Percentiles rank a stretch among this genome's conserved stretches.
phyloP scores from a whole-genome alignment of 2,888 invertebrate species.

The Apocheima hispidaria region DNA sequence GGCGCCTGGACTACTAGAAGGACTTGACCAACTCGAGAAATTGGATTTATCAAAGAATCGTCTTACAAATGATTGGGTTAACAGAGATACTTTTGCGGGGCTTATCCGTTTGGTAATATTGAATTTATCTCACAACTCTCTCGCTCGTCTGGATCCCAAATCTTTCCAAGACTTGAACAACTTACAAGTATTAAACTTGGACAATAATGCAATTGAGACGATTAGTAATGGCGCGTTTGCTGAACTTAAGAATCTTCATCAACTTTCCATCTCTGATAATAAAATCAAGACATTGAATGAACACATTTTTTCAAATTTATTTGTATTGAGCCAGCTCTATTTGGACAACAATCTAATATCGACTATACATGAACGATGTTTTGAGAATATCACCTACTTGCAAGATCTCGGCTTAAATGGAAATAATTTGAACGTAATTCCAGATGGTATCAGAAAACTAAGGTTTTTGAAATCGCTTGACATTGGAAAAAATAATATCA shows the following conservation, averaged over 20 bases:
- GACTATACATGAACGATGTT: slow-evolving; percentile 88
- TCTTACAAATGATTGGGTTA: slow-evolving; percentile 91
- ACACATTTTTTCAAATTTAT: slow-evolving; percentile 89
- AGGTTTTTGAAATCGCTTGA: slow-evolving; percentile 91
- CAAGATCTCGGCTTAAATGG: slow-evolving; percentile 92
- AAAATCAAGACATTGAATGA: slow-evolving; percentile 88
- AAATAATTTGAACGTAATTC: slow-evolving; percentile 88
- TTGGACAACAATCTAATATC: slow-evolving; percentile 91
- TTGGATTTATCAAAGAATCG: slow-evolving; percentile 91
- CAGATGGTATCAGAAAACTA: slow-evolving; percentile 89
- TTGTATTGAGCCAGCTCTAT: slow-evolving; percentile 90
- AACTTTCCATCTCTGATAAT: slow-evolving; percentile 90
- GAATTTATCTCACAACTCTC: slow-evolving; percentile 90
- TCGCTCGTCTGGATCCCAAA: slow-evolving; percentile 89
- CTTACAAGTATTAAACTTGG: slow-evolving; percentile 91
- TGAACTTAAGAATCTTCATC: slow-evolving; percentile 91
- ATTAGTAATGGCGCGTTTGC: slow-evolving; percentile 91
- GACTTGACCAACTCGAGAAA: slow-evolving; percentile 90
- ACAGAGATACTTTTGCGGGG: slow-evolving; percentile 91
- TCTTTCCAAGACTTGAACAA: slow-evolving; percentile 91
- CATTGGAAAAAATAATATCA: slow-evolving; percentile 92
- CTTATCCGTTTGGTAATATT: slow-evolving; percentile 90
- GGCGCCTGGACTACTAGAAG: slow-evolving; percentile 91
- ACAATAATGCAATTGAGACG: slow-evolving; percentile 89
- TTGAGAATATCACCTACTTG: slow-evolving; percentile 91